These are phyloP conservation scores for Steatornis caripensis DNA, from an alignment of 2,113 vertebrate species.

Conservation along the genomic window DNA sequence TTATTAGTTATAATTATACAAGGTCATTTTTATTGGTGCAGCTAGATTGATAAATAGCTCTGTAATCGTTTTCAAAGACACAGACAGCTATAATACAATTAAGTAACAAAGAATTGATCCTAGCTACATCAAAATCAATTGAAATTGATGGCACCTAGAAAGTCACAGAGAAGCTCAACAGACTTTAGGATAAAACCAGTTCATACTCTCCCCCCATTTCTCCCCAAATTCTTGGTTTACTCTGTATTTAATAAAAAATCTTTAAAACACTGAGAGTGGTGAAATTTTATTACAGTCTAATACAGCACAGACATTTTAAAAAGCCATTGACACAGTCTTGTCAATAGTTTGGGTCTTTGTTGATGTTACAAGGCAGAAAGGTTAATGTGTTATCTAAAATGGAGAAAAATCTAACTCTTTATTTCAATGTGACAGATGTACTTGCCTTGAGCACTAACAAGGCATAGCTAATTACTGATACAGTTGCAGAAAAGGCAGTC, in stretches of 20 bases:
- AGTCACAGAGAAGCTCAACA: background rate
- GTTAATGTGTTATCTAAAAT: conserved; percentile 42
- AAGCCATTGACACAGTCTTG: background rate
- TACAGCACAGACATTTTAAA: background rate
- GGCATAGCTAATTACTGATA: conserved; percentile 72
- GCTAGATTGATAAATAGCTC: conserved; percentile 24
- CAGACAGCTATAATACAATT: conserved; percentile 33
- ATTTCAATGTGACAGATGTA: conserved; percentile 63
- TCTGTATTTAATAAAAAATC: background rate
- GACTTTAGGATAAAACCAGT: background rate
- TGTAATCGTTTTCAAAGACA: conserved; percentile 48
- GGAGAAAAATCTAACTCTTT: conserved; percentile 41
- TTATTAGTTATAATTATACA: conserved; percentile 49
- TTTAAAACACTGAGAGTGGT: background rate
- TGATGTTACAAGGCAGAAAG: conserved; percentile 18
- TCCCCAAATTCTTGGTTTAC: background rate
- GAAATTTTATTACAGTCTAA: background rate
- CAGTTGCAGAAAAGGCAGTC: conserved; percentile 38
- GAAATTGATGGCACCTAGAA: background rate
- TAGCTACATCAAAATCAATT: conserved; percentile 43
- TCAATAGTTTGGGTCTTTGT: conserved; percentile 2
- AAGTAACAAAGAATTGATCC: conserved; percentile 50
- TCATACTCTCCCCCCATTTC: background rate
- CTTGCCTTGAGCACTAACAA: conserved; percentile 69
- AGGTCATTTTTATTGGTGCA: conserved; percentile 29